These are phyloP conservation scores for Castor canadensis DNA, from an alignment of 2,113 vertebrate species.

Conservation along the genomic window DNA sequence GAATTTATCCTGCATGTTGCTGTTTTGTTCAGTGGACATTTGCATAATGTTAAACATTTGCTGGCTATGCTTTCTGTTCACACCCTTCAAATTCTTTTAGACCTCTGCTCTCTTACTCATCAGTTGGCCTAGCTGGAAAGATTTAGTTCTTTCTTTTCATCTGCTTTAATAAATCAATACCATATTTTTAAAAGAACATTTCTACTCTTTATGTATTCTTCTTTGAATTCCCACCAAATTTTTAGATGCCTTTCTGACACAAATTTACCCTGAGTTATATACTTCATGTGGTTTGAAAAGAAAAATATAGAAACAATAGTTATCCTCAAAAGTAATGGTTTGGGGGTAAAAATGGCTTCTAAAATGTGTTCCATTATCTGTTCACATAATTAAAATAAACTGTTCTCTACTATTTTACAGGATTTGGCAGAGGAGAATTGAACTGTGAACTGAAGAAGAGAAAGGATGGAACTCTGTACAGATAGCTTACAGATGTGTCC, in stretches of 20 bases:
- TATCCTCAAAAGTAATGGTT: neutral
- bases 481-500: conserved; percentile 72
- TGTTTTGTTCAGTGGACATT: conserved; percentile 22
- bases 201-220: neutral
- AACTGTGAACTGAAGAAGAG: conserved; percentile 55
- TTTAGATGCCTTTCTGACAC: neutral
- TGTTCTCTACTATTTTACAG: conserved; percentile 3
- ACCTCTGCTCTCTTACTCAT: conserved; percentile 60
- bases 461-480: conserved; percentile 56
- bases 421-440: conserved; percentile 57
- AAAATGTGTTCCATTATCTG: conserved; percentile 25
- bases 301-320: neutral
- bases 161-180: conserved; percentile 54
- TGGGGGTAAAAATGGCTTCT: conserved; percentile 1
- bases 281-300: neutral
- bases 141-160: conserved; percentile 56
- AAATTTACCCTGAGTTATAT: neutral
- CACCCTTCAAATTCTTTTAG: conserved; percentile 55
- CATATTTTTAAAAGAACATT: conserved; percentile 52
- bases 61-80: conserved; percentile 58
- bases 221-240: neutral
- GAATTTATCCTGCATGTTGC: neutral
- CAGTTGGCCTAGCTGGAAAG: conserved; percentile 50
- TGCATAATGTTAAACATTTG: conserved; percentile 66
- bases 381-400: neutral